Percentiles rank a stretch among this genome's conserved stretches.
phyloP scores from a whole-genome alignment of 2,888 invertebrate genomes.

The Acheta domesticus region DNA sequence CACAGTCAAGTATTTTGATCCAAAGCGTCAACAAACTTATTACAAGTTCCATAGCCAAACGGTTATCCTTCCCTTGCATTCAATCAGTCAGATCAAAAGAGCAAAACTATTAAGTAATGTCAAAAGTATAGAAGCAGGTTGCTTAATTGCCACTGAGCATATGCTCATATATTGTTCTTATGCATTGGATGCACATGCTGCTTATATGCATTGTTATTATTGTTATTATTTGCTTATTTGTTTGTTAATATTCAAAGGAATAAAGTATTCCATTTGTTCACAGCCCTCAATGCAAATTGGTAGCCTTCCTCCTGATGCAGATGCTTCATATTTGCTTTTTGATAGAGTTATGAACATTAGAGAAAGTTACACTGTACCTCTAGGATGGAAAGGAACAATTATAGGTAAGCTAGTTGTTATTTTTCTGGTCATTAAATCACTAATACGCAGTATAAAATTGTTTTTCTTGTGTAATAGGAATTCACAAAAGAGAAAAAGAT shows the following conservation, averaged over 20 bases:
- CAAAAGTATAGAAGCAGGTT: too few relatives aligned
- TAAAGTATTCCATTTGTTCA: too few relatives aligned
- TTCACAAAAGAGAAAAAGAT: slow-evolving; percentile 48
- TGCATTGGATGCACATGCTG: too few relatives aligned
- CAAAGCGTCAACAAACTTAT: too few relatives aligned
- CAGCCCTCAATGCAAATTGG: slow-evolving; percentile 50
- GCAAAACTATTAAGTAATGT: too few relatives aligned
- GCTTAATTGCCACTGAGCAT: too few relatives aligned
- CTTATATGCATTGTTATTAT: not conserved
- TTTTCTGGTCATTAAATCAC: slow-evolving; percentile 21
- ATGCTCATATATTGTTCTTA: too few relatives aligned
- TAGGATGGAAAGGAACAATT: slow-evolving; percentile 80
- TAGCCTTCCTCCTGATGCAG: slow-evolving; percentile 62
- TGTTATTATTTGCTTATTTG: slow-evolving; percentile 19
- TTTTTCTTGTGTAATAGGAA: slow-evolving; percentile 42
- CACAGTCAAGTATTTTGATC: too few relatives aligned
- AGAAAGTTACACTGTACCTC: slow-evolving; percentile 70
- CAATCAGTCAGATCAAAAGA: too few relatives aligned
- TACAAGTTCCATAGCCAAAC: too few relatives aligned
- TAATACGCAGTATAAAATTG: slow-evolving; percentile 19
- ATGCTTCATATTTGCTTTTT: slow-evolving; percentile 63
- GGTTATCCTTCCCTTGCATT: too few relatives aligned
- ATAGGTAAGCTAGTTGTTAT: slow-evolving; percentile 54
- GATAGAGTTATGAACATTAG: slow-evolving; percentile 83
- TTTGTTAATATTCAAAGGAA: slow-evolving; percentile 25